These are phyloP conservation scores for Carassius auratus DNA, from an alignment of 2,113 vertebrate species.

Conservation along the genomic window DNA sequence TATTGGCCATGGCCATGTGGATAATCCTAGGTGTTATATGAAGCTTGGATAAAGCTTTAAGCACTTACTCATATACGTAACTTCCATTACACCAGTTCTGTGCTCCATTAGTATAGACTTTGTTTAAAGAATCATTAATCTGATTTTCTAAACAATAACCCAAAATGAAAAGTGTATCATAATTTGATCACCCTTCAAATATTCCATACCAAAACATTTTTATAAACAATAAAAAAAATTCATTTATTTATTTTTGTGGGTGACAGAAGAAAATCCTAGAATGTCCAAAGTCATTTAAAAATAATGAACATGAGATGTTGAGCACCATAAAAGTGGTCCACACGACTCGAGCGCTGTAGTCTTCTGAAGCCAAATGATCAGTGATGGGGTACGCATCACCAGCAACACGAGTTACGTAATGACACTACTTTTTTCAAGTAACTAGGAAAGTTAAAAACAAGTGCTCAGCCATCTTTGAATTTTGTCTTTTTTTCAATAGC, in stretches of 20 bases:
- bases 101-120: not conserved
- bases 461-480: no score
- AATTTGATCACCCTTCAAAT: not conserved
- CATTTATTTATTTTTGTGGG: not conserved
- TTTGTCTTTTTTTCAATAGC: no score
- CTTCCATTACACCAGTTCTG: slow-evolving; percentile 7
- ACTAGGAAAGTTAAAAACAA: no score
- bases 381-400: not conserved
- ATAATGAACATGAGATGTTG: no score
- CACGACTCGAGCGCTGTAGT: no score
- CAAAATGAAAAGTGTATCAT: not conserved
- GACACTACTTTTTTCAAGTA: not conserved
- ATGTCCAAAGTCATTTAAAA: no score
- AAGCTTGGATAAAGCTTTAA: not conserved
- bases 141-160: not conserved
- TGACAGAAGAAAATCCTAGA: slow-evolving; percentile 19
- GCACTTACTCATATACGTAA: not conserved
- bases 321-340: no score
- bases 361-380: no score
- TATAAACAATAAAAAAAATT: no score
- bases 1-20: not conserved
- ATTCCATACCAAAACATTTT: not conserved
- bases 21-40: not conserved
- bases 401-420: not conserved
- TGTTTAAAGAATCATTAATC: not conserved